Percentiles rank a stretch among this genome's conserved stretches.
Conservation (phyloP, 2,888 invertebrate genomes). For the Venustoraphidia nigricollis region DNA sequence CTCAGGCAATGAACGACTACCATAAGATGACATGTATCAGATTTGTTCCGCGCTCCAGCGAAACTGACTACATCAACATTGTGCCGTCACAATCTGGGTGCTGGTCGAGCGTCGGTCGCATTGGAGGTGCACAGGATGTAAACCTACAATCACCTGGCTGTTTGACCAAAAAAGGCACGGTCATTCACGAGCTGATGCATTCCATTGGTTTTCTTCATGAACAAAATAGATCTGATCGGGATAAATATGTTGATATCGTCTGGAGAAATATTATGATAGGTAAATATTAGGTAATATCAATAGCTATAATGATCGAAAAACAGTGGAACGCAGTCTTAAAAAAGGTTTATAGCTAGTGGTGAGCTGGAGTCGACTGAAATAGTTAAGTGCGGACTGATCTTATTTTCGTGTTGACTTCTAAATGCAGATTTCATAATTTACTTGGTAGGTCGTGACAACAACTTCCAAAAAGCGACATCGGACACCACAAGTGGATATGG, state of each 20-base stretch:
- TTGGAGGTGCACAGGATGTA: slow-evolving; percentile 50
- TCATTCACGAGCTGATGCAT: slow-evolving; percentile 67
- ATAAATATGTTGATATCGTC: slow-evolving; percentile 46
- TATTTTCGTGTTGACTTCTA: too few species aligned
- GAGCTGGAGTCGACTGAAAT: too few species aligned
- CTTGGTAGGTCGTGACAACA: slow-evolving; percentile 39
- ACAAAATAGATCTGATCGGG: slow-evolving; percentile 63
- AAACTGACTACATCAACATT: slow-evolving; percentile 54
- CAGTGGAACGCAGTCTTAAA: too few species aligned
- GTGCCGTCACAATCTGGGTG: slow-evolving; percentile 57
- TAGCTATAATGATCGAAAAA: too few species aligned
- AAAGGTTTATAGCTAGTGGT: too few species aligned
- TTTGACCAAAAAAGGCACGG: slow-evolving; percentile 53
- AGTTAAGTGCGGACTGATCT: too few species aligned
- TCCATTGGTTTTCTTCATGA: slow-evolving; percentile 69
- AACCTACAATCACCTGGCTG: slow-evolving; percentile 65
- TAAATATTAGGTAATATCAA: slow-evolving; percentile 16
- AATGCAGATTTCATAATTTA: too few species aligned
- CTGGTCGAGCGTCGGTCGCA: slow-evolving; percentile 65
- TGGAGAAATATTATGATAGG: slow-evolving; percentile 54
- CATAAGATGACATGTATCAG: slow-evolving; percentile 58
- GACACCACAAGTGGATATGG: slow-evolving; percentile 45
- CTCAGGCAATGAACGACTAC: slow-evolving; percentile 56
- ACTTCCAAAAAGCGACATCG: slow-evolving; percentile 51
- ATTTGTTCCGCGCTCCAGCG: slow-evolving; percentile 47